Evolutionary conservation across 2,113 vertebrate genomes (phyloP).

Genomic region (Vanacampus margaritifer): DNA sequence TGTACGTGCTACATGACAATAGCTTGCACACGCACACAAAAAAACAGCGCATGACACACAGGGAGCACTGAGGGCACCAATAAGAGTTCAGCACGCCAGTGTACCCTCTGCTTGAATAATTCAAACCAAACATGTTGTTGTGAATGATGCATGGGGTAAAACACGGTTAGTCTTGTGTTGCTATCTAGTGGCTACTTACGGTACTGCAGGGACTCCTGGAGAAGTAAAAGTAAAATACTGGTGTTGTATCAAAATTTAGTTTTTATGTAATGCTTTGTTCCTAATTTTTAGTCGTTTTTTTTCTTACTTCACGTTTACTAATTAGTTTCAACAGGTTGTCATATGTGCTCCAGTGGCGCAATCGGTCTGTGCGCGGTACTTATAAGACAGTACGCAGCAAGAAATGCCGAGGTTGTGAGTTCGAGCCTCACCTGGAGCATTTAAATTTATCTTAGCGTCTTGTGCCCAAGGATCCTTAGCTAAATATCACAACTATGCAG

Average conservation of each 20-base stretch:
- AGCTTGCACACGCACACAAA: slow-evolving; percentile 8
- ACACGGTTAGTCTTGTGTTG: slow-evolving; percentile 1
- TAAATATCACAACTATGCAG: too few relatives aligned
- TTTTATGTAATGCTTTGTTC: too few relatives aligned
- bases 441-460: too few relatives aligned
- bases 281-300: too few relatives aligned
- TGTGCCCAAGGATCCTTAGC: too few relatives aligned
- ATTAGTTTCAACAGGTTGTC: too few relatives aligned
- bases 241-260: too few relatives aligned
- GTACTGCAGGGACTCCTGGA: neutral
- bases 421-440: slow-evolving; percentile 99
- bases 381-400: slow-evolving; percentile 89
- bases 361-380: slow-evolving; percentile 98
- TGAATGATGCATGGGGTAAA: neutral
- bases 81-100: slow-evolving; percentile 45
- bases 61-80: slow-evolving; percentile 12
- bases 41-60: slow-evolving; percentile 2
- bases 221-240: neutral
- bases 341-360: slow-evolving; percentile 91
- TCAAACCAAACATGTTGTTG: slow-evolving; percentile 8
- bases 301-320: too few relatives aligned
- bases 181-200: slow-evolving; percentile 41
- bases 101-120: slow-evolving; percentile 50
- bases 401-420: slow-evolving; percentile 99
- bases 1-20: slow-evolving; percentile 7